Conservation (phyloP, 2,113 vertebrate species). For the Silurus meridionalis region DNA sequence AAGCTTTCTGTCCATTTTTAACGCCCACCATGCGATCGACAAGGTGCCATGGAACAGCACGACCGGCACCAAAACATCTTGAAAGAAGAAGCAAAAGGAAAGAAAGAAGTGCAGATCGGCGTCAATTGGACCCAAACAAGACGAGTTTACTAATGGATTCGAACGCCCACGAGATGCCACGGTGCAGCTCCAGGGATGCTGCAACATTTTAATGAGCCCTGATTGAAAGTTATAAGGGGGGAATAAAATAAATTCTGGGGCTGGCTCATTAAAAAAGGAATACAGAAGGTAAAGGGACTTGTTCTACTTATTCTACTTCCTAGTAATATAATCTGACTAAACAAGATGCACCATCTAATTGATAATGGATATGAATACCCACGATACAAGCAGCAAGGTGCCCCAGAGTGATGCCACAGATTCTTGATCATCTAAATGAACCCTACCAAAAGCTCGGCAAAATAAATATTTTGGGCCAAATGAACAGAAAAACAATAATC, state of each 20-base stretch:
- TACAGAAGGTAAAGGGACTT: background rate
- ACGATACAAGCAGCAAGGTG: background rate
- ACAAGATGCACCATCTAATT: background rate
- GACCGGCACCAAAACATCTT: background rate
- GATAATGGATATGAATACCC: background rate
- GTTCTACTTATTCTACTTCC: background rate
- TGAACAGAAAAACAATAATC: background rate
- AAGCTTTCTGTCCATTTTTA: background rate
- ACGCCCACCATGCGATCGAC: background rate
- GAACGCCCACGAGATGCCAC: background rate
- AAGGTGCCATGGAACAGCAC: background rate
- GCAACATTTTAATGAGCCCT: slow-evolving; percentile 4
- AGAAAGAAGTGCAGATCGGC: background rate
- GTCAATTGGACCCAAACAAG: slow-evolving; percentile 19
- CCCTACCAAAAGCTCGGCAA: slow-evolving; percentile 2
- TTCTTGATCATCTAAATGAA: slow-evolving; percentile 40
- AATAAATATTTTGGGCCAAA: background rate
- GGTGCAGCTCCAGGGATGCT: background rate
- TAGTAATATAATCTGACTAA: background rate
- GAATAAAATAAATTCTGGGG: background rate
- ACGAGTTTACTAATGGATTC: background rate
- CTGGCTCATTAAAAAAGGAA: background rate
- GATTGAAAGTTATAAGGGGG: slow-evolving; percentile 14
- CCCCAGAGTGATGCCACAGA: slow-evolving; percentile 14
- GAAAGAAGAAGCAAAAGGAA: background rate